Conservation (phyloP, 2,113 vertebrate species). For the Lipophrys pholis region DNA sequence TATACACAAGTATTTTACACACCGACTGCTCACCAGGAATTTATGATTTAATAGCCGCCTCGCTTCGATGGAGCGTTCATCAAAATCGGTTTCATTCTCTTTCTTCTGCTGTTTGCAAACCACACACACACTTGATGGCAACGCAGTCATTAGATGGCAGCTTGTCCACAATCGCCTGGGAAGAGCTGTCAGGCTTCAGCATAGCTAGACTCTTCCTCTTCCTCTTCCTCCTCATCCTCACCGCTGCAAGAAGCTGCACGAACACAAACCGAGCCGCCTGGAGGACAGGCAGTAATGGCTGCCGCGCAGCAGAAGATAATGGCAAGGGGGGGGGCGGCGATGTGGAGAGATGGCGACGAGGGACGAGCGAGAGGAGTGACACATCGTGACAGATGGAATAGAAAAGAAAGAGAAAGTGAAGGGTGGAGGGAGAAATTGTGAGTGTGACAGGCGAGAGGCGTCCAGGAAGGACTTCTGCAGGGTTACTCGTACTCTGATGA, state of each 20-base stretch:
- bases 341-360: no score
- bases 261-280: background rate
- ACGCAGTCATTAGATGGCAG: conserved; percentile 12
- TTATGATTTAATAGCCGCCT: conserved; percentile 1
- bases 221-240: background rate
- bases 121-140: conserved; percentile 14
- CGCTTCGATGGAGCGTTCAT: background rate
- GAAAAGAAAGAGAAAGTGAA: background rate
- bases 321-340: conserved; percentile 21
- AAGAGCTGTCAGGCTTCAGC: conserved; percentile 17
- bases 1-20: conserved; percentile 11
- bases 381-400: background rate
- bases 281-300: conserved; percentile 16
- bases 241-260: conserved; percentile 12
- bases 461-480: conserved; percentile 15
- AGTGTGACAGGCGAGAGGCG: conserved; percentile 9
- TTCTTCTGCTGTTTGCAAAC: background rate
- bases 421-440: no score
- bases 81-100: background rate
- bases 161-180: conserved; percentile 8
- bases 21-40: conserved; percentile 5
- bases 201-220: conserved; percentile 6
- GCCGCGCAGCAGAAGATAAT: background rate
- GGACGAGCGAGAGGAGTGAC: conserved; percentile 1
- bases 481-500: conserved; percentile 2